Percentiles rank a stretch among this genome's conserved stretches.
Evolutionary conservation across 2,888 invertebrate species (phyloP).

Genomic region (Chloroclystis v-ata): DNA sequence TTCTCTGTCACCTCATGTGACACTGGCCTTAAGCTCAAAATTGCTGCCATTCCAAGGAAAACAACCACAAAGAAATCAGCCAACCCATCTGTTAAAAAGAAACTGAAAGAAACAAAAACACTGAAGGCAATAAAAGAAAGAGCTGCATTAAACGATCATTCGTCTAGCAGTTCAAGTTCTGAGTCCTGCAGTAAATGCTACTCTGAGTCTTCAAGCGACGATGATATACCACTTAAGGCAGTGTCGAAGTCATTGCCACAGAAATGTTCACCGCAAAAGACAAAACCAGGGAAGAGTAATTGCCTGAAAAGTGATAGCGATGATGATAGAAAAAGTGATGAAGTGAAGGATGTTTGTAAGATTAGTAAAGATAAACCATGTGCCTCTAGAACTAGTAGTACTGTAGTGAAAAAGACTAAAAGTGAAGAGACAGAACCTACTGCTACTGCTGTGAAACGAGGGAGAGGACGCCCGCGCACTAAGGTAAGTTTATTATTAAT

Average conservation of each 20-base stretch:
- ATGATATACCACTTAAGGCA: conserved; percentile 65
- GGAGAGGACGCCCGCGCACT: conserved; percentile 57
- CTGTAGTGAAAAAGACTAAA: conserved; percentile 59
- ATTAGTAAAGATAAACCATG: conserved; percentile 57
- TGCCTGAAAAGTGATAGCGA: conserved; percentile 55
- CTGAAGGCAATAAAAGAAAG: conserved; percentile 35
- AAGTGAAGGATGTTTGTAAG: conserved; percentile 49
- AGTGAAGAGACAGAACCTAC: conserved; percentile 54
- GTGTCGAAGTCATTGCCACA: conserved; percentile 58
- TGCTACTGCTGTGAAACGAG: conserved; percentile 49
- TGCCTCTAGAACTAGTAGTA: conserved; percentile 45
- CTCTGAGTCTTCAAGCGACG: conserved; percentile 67
- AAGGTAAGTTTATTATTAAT: conserved; percentile 69
- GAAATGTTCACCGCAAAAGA: conserved; percentile 53
- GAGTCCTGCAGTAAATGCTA: conserved; percentile 74
- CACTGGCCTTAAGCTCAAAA: conserved; percentile 79
- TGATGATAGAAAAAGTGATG: conserved; percentile 49
- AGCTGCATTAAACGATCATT: conserved; percentile 46
- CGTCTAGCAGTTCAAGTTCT: conserved; percentile 69
- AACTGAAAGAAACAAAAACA: conserved; percentile 55
- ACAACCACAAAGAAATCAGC: conserved; percentile 54
- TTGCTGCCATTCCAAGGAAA: conserved; percentile 77
- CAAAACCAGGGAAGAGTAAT: conserved; percentile 41
- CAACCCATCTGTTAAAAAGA: conserved; percentile 60
- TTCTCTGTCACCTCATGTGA: conserved; percentile 81